These are phyloP conservation scores for Pelodiscus sinensis DNA, from an alignment of 2,113 vertebrate genomes.

Conservation along the genomic window DNA sequence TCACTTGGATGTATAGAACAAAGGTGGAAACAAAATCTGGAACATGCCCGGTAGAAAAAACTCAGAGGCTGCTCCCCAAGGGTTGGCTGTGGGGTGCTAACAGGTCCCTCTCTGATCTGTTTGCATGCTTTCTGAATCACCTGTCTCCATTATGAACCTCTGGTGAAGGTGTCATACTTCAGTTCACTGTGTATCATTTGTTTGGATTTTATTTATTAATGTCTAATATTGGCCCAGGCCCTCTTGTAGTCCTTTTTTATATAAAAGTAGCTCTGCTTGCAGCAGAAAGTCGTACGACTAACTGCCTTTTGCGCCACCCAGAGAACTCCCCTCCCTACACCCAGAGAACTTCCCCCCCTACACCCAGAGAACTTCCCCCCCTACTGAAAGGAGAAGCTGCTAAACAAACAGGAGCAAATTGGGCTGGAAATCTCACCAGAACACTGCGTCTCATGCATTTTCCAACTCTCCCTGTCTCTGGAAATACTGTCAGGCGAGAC, in stretches of 20 bases:
- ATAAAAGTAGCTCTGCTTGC: not conserved
- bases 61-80: not conserved
- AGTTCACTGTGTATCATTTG: not conserved
- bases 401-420: not conserved
- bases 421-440: not conserved
- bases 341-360: no score
- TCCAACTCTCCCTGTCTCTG: not conserved
- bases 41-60: not conserved
- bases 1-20: not conserved
- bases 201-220: not conserved
- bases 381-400: not conserved
- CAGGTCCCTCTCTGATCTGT: not conserved
- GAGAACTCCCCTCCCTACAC: not conserved
- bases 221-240: rapidly evolving
- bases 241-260: not conserved
- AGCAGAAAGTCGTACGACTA: not conserved
- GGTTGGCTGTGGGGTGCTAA: rapidly evolving
- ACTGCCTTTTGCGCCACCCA: not conserved
- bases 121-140: not conserved
- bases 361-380: no score
- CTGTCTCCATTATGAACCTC: not conserved
- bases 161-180: not conserved
- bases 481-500: not conserved
- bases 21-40: not conserved
- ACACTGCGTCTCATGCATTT: rapidly evolving